A percentile compares a stretch with the other conserved stretches of the same genome.
Evolutionary conservation across 2,113 vertebrate genomes (phyloP).

Genomic region (Grantiella picta): DNA sequence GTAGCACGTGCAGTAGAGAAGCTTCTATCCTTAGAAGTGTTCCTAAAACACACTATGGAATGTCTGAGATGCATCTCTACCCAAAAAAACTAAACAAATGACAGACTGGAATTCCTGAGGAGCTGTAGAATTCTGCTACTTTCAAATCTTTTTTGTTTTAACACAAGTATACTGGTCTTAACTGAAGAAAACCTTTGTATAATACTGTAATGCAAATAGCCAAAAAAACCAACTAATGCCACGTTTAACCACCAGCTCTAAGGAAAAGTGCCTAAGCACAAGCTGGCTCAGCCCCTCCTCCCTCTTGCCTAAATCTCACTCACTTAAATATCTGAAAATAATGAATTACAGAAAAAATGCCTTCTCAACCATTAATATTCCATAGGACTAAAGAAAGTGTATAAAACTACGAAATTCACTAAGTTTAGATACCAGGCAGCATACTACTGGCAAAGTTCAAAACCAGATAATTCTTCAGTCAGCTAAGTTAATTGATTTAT

Average conservation of each 20-base stretch:
- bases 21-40: not conserved
- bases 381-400: not conserved
- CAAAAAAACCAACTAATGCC: not conserved
- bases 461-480: not conserved
- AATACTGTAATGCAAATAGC: not conserved
- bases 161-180: not conserved
- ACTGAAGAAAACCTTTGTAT: not conserved
- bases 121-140: not conserved
- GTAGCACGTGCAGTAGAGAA: not conserved
- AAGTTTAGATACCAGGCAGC: not conserved
- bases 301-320: not conserved
- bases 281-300: not conserved
- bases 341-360: not conserved
- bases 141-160: not conserved
- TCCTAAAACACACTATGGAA: not conserved
- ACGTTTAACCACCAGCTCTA: not conserved
- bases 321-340: not conserved
- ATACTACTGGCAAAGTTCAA: not conserved
- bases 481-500: not conserved
- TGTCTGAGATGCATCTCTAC: not conserved
- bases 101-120: not conserved
- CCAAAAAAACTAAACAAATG: not conserved
- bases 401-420: not conserved
- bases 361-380: not conserved
- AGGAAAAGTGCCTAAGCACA: not conserved